Base-by-base conservation (phyloP, 2,113 vertebrate species). In the Lamprotornis superbus region DNA sequence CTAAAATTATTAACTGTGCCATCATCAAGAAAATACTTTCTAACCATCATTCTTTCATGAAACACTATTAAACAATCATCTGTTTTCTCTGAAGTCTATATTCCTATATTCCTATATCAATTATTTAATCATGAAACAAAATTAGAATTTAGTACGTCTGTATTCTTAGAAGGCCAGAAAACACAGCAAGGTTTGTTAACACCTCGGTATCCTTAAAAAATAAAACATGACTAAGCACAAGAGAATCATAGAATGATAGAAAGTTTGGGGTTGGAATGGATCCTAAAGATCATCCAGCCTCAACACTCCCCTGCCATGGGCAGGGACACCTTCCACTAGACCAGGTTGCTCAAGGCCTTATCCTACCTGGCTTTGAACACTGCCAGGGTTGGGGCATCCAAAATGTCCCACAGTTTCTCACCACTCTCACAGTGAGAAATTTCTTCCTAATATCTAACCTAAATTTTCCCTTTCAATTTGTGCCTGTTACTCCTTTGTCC, bases 281-380 rank as follows among this genome's bases (percentile, higher is more conserved):
- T 35, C 15, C 5, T 28, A 20, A 73, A 57, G 27, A 65, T 57
- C 18, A 59, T 11, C 59, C 23, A 23, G 27, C 44, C 44, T 16
- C 37, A 73, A 4, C 0, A 1, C 15, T 10, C 2, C 20, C 6
- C 24, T 35, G 21, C 6, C 42, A 18, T 1, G 7, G 30, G 12
- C 40, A 63, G 37, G 22, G 22, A 81, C 15, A 74, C 25, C 7
- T 18, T 30, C 11, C 25, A 42, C 18, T 59, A 30, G 15, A 39
- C 3, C 15, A 67, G 28, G 12, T 2, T 49, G 27, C 27, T 59
- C 19, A 59, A 67, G 33, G 37, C 52, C 37, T 37, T 44, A 37
- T 4, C 15, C 27, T 44, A 1, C 7, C 33, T 20, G 44, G 19
- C 19, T 28, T 46, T 37, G 12, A 65, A 59, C 37, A 52, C 8